Conservation (phyloP, 1,140 invertebrate genomes). For the Platyscapa corneri region DNA sequence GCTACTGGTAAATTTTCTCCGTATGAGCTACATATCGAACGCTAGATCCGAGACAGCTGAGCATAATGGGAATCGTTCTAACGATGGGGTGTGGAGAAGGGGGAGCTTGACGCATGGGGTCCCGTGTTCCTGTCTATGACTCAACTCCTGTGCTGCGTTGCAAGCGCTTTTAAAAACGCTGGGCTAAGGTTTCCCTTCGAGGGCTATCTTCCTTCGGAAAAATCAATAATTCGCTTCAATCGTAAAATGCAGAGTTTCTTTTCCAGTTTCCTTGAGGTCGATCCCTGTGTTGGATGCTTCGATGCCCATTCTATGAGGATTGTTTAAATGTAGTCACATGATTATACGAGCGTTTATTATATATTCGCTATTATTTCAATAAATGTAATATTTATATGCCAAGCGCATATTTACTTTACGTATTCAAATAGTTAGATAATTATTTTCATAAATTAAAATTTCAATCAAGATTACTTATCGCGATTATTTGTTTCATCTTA, state of each 20-base stretch:
- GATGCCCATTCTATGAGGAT: not conserved
- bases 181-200: constrained; percentile 33
- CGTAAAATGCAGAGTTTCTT: constrained; percentile 8
- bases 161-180: constrained; percentile 34
- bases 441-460: too few relatives aligned
- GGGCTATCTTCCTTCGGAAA: constrained; percentile 30
- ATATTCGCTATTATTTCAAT: not conserved
- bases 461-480: too few relatives aligned
- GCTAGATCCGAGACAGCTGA: constrained; percentile 51
- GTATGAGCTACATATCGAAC: constrained; percentile 9
- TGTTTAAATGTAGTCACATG: too few relatives aligned
- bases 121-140: not conserved
- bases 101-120: constrained; percentile 17
- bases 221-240: constrained; percentile 46
- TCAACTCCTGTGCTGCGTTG: not conserved
- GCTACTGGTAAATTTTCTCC: too few relatives aligned
- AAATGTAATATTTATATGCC: not conserved
- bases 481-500: too few relatives aligned
- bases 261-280: not conserved
- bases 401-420: not conserved
- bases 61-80: constrained; percentile 3
- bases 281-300: not conserved
- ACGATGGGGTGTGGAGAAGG: not conserved
- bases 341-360: not conserved
- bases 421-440: not conserved